Evolutionary conservation across 2,113 vertebrate genomes (phyloP).

Genomic region (Nerophis ophidion): DNA sequence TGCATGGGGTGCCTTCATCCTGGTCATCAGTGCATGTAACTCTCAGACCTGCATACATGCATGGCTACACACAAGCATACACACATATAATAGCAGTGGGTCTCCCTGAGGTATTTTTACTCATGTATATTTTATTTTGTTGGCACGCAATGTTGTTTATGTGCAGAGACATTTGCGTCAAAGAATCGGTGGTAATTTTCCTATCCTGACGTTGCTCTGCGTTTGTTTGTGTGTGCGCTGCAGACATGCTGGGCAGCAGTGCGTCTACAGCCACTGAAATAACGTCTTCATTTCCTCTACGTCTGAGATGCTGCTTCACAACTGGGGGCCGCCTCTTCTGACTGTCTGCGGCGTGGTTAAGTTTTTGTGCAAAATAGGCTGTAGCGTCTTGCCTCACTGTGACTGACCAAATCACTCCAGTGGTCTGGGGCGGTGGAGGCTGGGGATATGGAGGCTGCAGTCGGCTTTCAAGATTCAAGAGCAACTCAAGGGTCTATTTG

Average conservation of each 20-base stretch:
- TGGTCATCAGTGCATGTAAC: not conserved
- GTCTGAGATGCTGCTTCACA: no score
- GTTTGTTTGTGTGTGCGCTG: not conserved
- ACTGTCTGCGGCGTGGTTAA: not conserved
- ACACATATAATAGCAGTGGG: conserved; percentile 10
- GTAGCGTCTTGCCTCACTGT: no score
- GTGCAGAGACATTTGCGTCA: not conserved
- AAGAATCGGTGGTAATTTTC: not conserved
- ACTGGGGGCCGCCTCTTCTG: no score
- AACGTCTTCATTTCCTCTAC: no score
- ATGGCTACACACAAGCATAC: not conserved
- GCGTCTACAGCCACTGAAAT: no score
- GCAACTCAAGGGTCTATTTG: no score
- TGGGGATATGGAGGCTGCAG: no score
- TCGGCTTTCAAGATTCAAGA: no score
- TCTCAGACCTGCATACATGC: conserved; percentile 1
- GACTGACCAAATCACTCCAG: no score
- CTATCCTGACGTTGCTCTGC: not conserved
- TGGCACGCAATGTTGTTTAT: conserved; percentile 12
- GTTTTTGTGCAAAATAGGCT: conserved; percentile 1
- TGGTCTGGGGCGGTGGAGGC: no score
- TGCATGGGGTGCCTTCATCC: no score
- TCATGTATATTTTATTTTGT: conserved; percentile 19
- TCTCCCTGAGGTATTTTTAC: conserved; percentile 21
- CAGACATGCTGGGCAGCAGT: not conserved